phyloP scores from a whole-genome alignment of 2,113 vertebrate species.

The Poeciliopsis retropinna region DNA sequence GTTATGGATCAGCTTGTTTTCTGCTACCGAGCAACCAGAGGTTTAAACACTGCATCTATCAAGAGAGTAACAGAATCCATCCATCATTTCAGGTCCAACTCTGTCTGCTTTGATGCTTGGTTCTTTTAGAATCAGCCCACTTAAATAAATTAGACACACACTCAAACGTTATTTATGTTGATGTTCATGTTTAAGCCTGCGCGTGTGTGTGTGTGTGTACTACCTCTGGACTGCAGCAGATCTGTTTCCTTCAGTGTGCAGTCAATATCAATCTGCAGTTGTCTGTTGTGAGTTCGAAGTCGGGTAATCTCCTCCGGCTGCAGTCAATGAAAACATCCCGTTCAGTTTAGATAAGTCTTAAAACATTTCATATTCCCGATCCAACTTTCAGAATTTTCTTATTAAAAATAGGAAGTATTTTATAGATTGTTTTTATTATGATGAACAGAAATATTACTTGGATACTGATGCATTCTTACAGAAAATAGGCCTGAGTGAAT shows the following conservation, averaged over 20 bases:
- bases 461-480: too few species aligned
- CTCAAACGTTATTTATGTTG: constrained; percentile 37
- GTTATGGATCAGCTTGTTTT: background rate
- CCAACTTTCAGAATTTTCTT: background rate
- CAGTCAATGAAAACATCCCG: constrained; percentile 55
- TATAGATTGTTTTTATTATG: too few species aligned
- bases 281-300: constrained; percentile 93
- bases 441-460: too few species aligned
- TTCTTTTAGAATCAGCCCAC: constrained; percentile 22
- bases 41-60: constrained; percentile 29
- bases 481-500: too few species aligned
- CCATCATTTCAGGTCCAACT: constrained; percentile 37
- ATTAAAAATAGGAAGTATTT: too few species aligned
- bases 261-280: constrained; percentile 99
- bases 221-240: constrained; percentile 96
- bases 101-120: constrained; percentile 40
- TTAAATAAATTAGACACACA: constrained; percentile 52
- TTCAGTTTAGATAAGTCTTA: constrained; percentile 23
- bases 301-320: constrained; percentile 99
- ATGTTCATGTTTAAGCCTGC: constrained; percentile 10
- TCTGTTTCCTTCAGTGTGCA: constrained; percentile 98
- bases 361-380: background rate
- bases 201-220: constrained; percentile 16
- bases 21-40: background rate
- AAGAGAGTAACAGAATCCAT: constrained; percentile 20